These are phyloP conservation scores for Heliconius hortense DNA, from an alignment of 2,888 invertebrate genomes.

Conservation along the genomic window DNA sequence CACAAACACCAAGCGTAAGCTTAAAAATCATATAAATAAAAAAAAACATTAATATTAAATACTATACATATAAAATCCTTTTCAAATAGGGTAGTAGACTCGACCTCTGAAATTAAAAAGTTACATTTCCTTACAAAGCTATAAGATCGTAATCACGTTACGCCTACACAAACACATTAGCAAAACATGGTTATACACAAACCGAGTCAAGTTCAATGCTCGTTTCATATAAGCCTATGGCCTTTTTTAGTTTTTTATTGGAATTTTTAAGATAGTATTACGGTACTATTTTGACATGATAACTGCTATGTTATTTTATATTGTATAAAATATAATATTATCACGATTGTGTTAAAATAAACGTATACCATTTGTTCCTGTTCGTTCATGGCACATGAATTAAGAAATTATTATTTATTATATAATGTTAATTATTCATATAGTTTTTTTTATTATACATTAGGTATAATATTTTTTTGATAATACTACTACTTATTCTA, in stretches of 20 bases:
- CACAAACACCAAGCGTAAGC: conserved; percentile 53
- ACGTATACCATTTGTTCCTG: conserved; percentile 25
- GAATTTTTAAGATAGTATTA: conserved; percentile 14
- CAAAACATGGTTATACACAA: conserved; percentile 50
- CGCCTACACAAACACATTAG: conserved; percentile 56
- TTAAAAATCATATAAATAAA: conserved; percentile 32
- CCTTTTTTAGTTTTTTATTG: conserved; percentile 26
- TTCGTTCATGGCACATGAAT: conserved; percentile 28
- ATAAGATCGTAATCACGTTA: conserved; percentile 37
- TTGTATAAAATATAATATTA: background rate
- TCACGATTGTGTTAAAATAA: conserved; percentile 11
- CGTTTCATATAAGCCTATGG: conserved; percentile 35
- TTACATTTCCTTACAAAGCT: conserved; percentile 38
- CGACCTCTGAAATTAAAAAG: background rate
- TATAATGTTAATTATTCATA: background rate
- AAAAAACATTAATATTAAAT: conserved; percentile 1
- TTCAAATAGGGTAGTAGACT: background rate
- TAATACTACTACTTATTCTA: conserved; percentile 32
- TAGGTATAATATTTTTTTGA: conserved; percentile 13
- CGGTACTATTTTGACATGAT: conserved; percentile 13
- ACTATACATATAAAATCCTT: background rate
- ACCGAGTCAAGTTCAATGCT: conserved; percentile 56
- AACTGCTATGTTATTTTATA: conserved; percentile 11
- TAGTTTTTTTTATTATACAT: background rate
- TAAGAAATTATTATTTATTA: conserved; percentile 5